These are phyloP conservation scores for Cyclargus thomasi DNA, from an alignment of 1,140 invertebrate genomes.

Conservation along the genomic window DNA sequence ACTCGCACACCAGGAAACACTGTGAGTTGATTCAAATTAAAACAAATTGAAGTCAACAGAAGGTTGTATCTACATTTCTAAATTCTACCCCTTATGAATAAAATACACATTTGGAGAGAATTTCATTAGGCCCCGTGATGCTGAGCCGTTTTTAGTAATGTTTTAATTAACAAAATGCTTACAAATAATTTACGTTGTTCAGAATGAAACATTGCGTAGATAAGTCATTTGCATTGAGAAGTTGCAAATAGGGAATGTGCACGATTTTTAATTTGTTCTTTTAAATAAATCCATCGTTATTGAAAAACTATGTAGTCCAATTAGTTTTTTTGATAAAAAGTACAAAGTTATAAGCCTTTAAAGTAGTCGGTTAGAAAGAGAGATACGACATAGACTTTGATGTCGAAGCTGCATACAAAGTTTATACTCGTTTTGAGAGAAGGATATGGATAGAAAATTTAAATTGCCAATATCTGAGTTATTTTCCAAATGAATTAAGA, in stretches of 20 bases:
- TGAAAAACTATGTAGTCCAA: too few relatives aligned
- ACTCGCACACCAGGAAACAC: background rate
- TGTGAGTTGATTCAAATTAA: slow-evolving; percentile 3
- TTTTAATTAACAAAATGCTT: slow-evolving; percentile 6
- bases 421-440: too few relatives aligned
- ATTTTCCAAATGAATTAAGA: too few relatives aligned
- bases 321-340: too few relatives aligned
- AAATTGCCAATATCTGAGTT: too few relatives aligned
- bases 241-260: background rate
- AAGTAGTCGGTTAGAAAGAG: too few relatives aligned
- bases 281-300: too few relatives aligned
- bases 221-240: background rate
- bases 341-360: too few relatives aligned
- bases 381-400: too few relatives aligned
- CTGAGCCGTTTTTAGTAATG: slow-evolving; percentile 2
- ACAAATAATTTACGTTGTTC: background rate
- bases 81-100: slow-evolving; percentile 7
- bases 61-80: background rate
- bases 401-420: too few relatives aligned
- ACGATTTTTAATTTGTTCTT: too few relatives aligned
- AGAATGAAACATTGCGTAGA: background rate
- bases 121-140: slow-evolving; percentile 7
- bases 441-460: too few relatives aligned
- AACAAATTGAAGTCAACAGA: slow-evolving; percentile 6
- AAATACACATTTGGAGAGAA: slow-evolving; percentile 7